A percentile compares a stretch with the other conserved stretches of the same genome.
Conservation (phyloP, 1,140 invertebrate species). For the Agrilus planipennis region DNA sequence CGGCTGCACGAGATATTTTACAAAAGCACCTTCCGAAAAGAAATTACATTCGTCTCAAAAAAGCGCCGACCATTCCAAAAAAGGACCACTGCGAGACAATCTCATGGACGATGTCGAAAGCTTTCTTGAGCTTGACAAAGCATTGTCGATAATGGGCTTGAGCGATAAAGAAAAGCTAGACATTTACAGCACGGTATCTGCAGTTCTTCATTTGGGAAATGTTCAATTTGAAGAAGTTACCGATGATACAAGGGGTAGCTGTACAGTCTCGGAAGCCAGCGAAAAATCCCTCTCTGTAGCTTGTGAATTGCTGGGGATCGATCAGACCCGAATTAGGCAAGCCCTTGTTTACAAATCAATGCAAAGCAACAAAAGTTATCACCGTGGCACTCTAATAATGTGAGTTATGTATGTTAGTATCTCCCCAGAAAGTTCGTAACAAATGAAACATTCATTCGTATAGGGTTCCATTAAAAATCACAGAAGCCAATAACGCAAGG, state of each 20-base stretch:
- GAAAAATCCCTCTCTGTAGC: conserved; percentile 60
- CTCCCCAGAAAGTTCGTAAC: too few species aligned
- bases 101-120: conserved; percentile 84
- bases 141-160: conserved; percentile 66
- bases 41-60: conserved; percentile 52
- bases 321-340: conserved; percentile 71
- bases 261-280: conserved; percentile 44
- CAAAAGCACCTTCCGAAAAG: conserved; percentile 56
- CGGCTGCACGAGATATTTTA: conserved; percentile 90
- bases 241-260: conserved; percentile 80
- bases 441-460: too few species aligned
- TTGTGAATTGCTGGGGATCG: conserved; percentile 67
- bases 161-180: conserved; percentile 56
- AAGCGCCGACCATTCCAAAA: conserved; percentile 52
- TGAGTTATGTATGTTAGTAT: conserved; percentile 44
- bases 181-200: conserved; percentile 80
- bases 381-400: conserved; percentile 96
- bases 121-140: conserved; percentile 71
- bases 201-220: conserved; percentile 88
- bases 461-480: conserved; percentile 88
- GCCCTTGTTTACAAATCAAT: conserved; percentile 83
- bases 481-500: conserved; percentile 84
- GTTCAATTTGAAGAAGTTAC: conserved; percentile 84
- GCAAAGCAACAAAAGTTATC: conserved; percentile 86
- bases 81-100: conserved; percentile 71